Evolutionary conservation across 2,888 invertebrate species (phyloP).

Genomic region (Peribatodes rhomboidaria): DNA sequence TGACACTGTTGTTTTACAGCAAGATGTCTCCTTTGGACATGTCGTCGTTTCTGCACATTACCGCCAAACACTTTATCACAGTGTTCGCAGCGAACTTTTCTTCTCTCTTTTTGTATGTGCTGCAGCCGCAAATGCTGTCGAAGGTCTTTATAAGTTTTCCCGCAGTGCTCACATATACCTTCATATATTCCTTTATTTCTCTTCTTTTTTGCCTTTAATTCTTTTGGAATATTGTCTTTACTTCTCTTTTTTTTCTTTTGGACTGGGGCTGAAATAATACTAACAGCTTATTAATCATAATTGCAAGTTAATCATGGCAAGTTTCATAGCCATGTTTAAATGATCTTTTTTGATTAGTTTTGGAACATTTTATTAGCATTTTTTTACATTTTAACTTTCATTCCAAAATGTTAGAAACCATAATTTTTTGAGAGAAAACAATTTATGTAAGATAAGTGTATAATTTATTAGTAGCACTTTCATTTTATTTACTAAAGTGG

Average conservation of each 20-base stretch:
- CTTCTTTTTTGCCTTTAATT: conserved; percentile 37
- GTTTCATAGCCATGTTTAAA: too few species aligned
- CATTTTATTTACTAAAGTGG: too few species aligned
- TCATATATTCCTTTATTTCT: conserved; percentile 31
- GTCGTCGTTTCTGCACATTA: conserved; percentile 61
- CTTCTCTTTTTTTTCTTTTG: conserved; percentile 42
- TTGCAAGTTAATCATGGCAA: not conserved
- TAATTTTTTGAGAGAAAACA: too few species aligned
- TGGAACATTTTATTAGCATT: too few species aligned
- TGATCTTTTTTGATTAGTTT: too few species aligned
- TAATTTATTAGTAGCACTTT: too few species aligned
- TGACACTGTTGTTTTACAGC: conserved; percentile 69
- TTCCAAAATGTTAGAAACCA: too few species aligned
- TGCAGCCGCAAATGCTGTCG: conserved; percentile 64
- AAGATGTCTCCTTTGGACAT: conserved; percentile 71
- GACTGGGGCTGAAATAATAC: conserved; percentile 47
- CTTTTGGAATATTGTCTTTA: conserved; percentile 47
- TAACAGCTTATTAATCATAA: not conserved
- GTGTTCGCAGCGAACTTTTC: conserved; percentile 59
- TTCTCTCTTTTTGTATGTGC: conserved; percentile 52
- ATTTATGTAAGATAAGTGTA: too few species aligned
- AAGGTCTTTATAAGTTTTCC: conserved; percentile 67
- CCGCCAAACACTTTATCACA: conserved; percentile 69
- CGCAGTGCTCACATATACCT: conserved; percentile 73
- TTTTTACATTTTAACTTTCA: too few species aligned